Conservation (phyloP, 2,888 invertebrate genomes). For the Pandemis corylana region DNA sequence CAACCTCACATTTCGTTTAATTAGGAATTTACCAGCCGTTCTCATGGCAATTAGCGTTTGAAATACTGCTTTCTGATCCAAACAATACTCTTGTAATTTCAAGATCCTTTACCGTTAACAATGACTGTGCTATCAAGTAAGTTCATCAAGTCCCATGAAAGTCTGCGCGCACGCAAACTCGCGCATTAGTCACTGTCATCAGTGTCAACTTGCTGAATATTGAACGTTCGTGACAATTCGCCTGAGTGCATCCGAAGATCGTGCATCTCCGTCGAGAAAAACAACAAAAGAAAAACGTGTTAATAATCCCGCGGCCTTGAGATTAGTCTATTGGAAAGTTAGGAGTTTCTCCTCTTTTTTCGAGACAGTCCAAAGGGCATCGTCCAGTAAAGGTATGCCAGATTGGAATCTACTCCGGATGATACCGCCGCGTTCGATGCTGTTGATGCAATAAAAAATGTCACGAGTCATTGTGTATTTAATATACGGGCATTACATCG, state of each 20-base stretch:
- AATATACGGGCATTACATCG: slow-evolving; percentile 57
- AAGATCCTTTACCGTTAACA: slow-evolving; percentile 43
- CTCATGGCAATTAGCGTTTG: slow-evolving; percentile 50
- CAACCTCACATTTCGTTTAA: slow-evolving; percentile 47
- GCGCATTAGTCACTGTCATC: not conserved
- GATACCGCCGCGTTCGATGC: slow-evolving; percentile 43
- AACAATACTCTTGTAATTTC: slow-evolving; percentile 36
- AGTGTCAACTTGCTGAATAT: slow-evolving; percentile 32
- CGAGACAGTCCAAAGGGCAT: slow-evolving; percentile 50
- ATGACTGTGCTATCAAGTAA: slow-evolving; percentile 31
- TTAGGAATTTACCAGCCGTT: slow-evolving; percentile 49
- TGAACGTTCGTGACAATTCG: slow-evolving; percentile 38
- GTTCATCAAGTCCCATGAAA: slow-evolving; percentile 14
- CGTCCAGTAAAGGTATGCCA: slow-evolving; percentile 52
- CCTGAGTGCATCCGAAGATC: slow-evolving; percentile 28
- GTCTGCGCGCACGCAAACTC: not conserved
- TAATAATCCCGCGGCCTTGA: slow-evolving; percentile 34
- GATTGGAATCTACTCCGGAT: slow-evolving; percentile 48
- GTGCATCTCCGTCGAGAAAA: slow-evolving; percentile 11
- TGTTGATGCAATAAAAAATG: slow-evolving; percentile 56
- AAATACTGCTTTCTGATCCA: slow-evolving; percentile 42
- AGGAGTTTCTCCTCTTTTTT: slow-evolving; percentile 41
- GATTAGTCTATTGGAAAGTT: slow-evolving; percentile 39
- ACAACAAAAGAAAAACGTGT: slow-evolving; percentile 25
- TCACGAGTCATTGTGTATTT: slow-evolving; percentile 66